A percentile compares a stretch with the other conserved stretches of the same genome.
phyloP scores from a whole-genome alignment of 2,888 invertebrate species.

The Molorchus minor region DNA sequence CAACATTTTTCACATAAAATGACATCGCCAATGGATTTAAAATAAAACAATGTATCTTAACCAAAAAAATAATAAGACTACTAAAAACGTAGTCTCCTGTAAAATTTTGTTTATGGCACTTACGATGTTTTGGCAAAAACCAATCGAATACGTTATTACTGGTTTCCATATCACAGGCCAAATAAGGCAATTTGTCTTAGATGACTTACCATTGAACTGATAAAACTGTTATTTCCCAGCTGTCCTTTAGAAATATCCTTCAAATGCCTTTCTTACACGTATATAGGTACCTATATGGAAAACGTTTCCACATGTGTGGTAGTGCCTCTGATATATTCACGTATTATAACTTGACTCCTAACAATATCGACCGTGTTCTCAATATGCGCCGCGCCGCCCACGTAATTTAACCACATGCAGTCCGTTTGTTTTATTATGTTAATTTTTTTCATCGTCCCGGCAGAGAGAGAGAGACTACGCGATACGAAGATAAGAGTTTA shows the following conservation, averaged over 20 bases:
- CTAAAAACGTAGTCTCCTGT: no score
- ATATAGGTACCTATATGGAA: constrained; percentile 7
- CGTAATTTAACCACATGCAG: constrained; percentile 6
- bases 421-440: constrained; percentile 7
- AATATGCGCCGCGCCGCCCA: constrained; percentile 6
- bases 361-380: constrained; percentile 8
- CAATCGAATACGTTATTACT: no score
- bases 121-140: no score
- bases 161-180: no score
- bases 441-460: constrained; percentile 5
- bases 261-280: constrained; percentile 6
- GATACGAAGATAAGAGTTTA: constrained; percentile 10
- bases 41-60: no score
- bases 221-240: constrained; percentile 1
- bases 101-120: no score
- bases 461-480: not conserved
- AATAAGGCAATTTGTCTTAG: constrained; percentile 9
- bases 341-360: constrained; percentile 13
- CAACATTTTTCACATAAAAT: no score
- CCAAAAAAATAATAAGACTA: no score
- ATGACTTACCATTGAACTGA: constrained; percentile 6
- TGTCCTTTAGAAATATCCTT: constrained; percentile 9
- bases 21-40: no score
- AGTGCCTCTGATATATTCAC: constrained; percentile 10
- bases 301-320: constrained; percentile 13